These are phyloP conservation scores for Myiothlypis chrysogaster DNA, from an alignment of 2,797 vertebrate species.

Conservation along the genomic window DNA sequence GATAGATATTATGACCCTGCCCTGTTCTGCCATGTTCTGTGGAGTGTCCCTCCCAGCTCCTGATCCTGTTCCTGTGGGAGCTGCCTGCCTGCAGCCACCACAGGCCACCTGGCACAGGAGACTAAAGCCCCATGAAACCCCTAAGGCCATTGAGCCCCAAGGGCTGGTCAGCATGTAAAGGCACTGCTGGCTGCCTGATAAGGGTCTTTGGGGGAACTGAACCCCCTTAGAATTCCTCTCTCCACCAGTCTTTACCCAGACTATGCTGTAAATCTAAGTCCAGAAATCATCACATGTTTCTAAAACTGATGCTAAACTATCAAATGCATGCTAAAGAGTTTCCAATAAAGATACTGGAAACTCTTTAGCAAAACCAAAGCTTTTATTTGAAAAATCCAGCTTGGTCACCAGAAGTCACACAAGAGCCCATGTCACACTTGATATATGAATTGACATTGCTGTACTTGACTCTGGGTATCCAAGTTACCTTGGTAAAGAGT, in stretches of 20 bases:
- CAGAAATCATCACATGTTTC: not conserved
- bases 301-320: not conserved
- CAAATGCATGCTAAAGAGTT: not conserved
- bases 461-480: not conserved
- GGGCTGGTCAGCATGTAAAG: not conserved
- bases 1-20: not conserved
- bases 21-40: not conserved
- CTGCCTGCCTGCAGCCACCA: not conserved
- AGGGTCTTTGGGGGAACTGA: not conserved
- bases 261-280: not conserved
- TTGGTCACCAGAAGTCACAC: not conserved
- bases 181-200: not conserved
- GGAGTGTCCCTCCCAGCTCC: not conserved
- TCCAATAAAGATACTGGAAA: not conserved
- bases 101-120: not conserved
- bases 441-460: not conserved
- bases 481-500: not conserved
- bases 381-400: not conserved
- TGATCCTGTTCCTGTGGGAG: not conserved
- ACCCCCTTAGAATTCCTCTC: not conserved
- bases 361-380: not conserved
- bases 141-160: rapidly evolving
- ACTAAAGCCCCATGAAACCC: not conserved
- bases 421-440: not conserved
- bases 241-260: not conserved